These are phyloP conservation scores for Camelus dromedarius DNA, from an alignment of 2,113 vertebrate genomes.

Conservation along the genomic window DNA sequence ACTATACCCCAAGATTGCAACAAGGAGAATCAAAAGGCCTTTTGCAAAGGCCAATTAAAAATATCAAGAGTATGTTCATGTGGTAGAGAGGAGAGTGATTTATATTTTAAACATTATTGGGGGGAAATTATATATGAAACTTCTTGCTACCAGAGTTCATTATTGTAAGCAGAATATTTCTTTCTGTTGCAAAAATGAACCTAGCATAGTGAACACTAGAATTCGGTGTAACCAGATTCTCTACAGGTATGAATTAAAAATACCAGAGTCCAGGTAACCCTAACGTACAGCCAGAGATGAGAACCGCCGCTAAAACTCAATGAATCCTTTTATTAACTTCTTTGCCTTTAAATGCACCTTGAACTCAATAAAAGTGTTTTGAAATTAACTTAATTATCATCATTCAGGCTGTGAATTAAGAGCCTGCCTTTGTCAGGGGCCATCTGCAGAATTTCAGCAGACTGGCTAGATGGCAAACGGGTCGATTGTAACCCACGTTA, in stretches of 20 bases:
- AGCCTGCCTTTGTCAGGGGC: not conserved
- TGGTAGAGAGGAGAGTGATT: not conserved
- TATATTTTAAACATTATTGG: not conserved
- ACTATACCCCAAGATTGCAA: not conserved
- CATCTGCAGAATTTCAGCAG: not conserved
- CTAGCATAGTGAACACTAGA: not conserved
- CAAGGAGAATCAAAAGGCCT: not conserved
- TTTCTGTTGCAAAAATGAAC: not conserved
- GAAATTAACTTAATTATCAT: not conserved
- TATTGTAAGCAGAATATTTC: not conserved
- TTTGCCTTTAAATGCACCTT: conserved; percentile 7
- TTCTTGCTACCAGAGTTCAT: not conserved
- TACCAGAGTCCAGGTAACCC: not conserved
- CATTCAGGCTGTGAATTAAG: not conserved
- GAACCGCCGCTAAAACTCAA: not conserved
- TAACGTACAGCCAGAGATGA: not conserved
- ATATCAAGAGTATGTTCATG: not conserved
- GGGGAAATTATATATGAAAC: not conserved
- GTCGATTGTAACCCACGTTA: not conserved
- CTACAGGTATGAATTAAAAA: not conserved
- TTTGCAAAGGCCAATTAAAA: not conserved
- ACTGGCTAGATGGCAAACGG: too few relatives aligned
- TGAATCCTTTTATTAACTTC: not conserved
- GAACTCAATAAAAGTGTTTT: not conserved
- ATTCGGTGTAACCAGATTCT: not conserved